Conservation (phyloP, 2,888 invertebrate genomes). For the Cabera pusaria region DNA sequence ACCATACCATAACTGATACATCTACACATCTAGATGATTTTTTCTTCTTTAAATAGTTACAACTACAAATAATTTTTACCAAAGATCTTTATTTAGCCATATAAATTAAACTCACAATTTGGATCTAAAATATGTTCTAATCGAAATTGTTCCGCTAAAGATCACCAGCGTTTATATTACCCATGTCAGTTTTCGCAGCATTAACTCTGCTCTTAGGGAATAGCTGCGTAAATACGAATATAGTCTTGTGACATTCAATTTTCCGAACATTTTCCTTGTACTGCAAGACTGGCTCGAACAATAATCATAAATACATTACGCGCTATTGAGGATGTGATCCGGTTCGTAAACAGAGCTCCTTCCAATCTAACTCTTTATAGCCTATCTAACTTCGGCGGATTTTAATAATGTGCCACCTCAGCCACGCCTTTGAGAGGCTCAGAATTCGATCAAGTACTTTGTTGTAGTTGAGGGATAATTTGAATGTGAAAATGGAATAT, state of each 20-base stretch:
- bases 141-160: too few relatives aligned
- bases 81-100: too few relatives aligned
- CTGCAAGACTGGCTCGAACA: conserved; percentile 49
- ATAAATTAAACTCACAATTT: too few relatives aligned
- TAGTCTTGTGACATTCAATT: conserved; percentile 32
- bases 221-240: conserved; percentile 22
- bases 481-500: conserved; percentile 1
- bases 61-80: too few relatives aligned
- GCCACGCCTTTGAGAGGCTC: conserved; percentile 22
- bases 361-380: conserved; percentile 68
- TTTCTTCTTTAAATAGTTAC: too few relatives aligned
- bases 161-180: conserved; percentile 2
- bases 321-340: conserved; percentile 74
- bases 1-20: too few relatives aligned
- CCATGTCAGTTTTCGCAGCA: conserved; percentile 18
- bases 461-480: conserved; percentile 15
- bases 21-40: too few relatives aligned
- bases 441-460: conserved; percentile 22
- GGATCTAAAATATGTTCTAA: too few relatives aligned
- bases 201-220: conserved; percentile 14
- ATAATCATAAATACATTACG: conserved; percentile 84
- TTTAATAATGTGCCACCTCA: conserved; percentile 59
- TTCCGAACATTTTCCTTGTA: conserved; percentile 42
- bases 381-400: conserved; percentile 77
- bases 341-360: conserved; percentile 71